phyloP scores from a whole-genome alignment of 1,140 invertebrate species.

The Helicorthomorpha holstii region DNA sequence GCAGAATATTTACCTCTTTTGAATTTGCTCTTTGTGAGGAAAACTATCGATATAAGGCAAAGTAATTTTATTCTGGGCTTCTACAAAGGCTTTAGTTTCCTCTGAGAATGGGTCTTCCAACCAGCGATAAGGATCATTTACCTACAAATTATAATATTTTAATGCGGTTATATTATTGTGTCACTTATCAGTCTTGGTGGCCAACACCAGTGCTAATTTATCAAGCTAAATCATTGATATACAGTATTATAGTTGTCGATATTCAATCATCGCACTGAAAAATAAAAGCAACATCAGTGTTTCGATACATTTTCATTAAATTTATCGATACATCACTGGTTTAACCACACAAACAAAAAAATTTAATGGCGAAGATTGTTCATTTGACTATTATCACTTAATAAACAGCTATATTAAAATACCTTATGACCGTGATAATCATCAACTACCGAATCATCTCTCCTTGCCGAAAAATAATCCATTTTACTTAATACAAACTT shows the following conservation, averaged over 20 bases:
- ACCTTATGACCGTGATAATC: conserved; percentile 69
- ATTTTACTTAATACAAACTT: too few relatives aligned
- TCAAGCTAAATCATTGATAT: not conserved
- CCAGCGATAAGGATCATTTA: conserved; percentile 88
- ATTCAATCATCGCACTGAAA: too few relatives aligned
- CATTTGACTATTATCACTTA: not conserved
- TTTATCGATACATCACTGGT: too few relatives aligned
- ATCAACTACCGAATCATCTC: conserved; percentile 61
- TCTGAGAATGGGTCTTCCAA: conserved; percentile 84
- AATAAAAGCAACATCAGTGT: not conserved
- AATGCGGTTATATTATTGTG: not conserved
- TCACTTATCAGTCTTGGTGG: conserved; percentile 1
- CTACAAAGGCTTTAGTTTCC: conserved; percentile 83
- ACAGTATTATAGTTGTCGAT: not conserved
- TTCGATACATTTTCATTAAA: not conserved
- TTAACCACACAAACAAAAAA: too few relatives aligned
- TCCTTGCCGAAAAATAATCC: too few relatives aligned
- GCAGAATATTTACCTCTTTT: too few relatives aligned
- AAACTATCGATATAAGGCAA: conserved; percentile 66
- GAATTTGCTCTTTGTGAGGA: conserved; percentile 48
- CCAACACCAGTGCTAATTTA: not conserved
- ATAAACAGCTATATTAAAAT: conserved; percentile 13
- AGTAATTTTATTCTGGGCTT: conserved; percentile 78
- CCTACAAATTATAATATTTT: conserved; percentile 31
- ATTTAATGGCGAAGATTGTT: not conserved